Percentiles rank a stretch among this genome's conserved stretches.
Evolutionary conservation across 2,888 invertebrate species (phyloP).

Genomic region (Acleris emargana): DNA sequence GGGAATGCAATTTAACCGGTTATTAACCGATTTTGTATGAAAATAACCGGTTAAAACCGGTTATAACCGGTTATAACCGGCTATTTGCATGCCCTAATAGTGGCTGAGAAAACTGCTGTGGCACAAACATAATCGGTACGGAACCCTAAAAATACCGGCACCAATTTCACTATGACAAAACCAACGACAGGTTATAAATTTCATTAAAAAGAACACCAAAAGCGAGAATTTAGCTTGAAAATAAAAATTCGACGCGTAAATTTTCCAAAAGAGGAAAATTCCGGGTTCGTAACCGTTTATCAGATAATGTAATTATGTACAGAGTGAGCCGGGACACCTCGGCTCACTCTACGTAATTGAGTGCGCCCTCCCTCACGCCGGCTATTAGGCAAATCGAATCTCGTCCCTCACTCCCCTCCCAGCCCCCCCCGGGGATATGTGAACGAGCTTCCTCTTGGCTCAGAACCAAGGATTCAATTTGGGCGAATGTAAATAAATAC

Average conservation of each 20-base stretch:
- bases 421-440: conserved; percentile 53
- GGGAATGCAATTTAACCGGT: too few relatives aligned
- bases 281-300: conserved; percentile 61
- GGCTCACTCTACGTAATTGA: conserved; percentile 77
- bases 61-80: too few relatives aligned
- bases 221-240: conserved; percentile 36
- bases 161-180: neutral
- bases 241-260: conserved; percentile 24
- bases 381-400: conserved; percentile 84
- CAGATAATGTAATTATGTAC: conserved; percentile 82
- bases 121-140: too few relatives aligned
- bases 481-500: conserved; percentile 78
- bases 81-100: too few relatives aligned
- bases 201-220: conserved; percentile 41
- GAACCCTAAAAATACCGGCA: too few relatives aligned
- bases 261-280: conserved; percentile 43
- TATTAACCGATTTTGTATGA: too few relatives aligned
- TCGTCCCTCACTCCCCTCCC: conserved; percentile 53
- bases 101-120: too few relatives aligned
- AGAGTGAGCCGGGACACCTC: conserved; percentile 76
- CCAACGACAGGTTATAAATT: conserved; percentile 1
- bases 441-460: conserved; percentile 66
- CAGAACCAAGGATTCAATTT: conserved; percentile 79
- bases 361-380: conserved; percentile 67
- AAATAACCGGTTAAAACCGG: too few relatives aligned